Base-by-base conservation (phyloP, 2,888 invertebrate genomes). In the Sphaerophoria taeniata region DNA sequence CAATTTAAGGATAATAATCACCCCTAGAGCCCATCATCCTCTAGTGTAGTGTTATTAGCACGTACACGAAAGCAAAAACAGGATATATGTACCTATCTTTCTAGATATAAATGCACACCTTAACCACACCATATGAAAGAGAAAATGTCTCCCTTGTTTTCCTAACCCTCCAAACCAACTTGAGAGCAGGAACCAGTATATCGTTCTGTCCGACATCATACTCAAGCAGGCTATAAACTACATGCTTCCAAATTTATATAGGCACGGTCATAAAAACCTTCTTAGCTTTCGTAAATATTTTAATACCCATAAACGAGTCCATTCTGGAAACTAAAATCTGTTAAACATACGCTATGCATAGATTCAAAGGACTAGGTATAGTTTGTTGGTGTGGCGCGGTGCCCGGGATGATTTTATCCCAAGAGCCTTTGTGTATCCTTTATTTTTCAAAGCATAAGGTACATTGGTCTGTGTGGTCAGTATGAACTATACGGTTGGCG, bases 211-310 rank as follows among this genome's bases (percentile, higher is more conserved):
- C 49, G 34, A 45, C 79, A 67, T 71, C 56, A 58, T 69, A 63
- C 65, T 60, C 76, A 72, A 77, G 39, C 56, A 56, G 55, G 60
- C 80, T 61, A 85, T 76, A 85, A 85, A 81, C 75, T 76, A n/a
- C n/a, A n/a, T n/a, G n/a, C n/a, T n/a, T n/a, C n/a, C n/a, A n/a
- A n/a, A n/a, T n/a, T n/a, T n/a, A n/a, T n/a, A n/a, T n/a, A 63
- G 63, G 43, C 76, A 65, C 36, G 45, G 24, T 67, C 80, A 69
- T 72, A 85, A 80, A 84, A 85, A 85, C 75, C 80, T 76, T 76
- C 80, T 81, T 85, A 85, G 80, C 75, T 76, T 85, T 80, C 80
- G 84, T 85, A 80, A 80, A 85, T 85, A 85, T 85, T 85, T 85
- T 76, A 85, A 85, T 85, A 80, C 84, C 75, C 69, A 85, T 81